Evolutionary conservation across 2,888 invertebrate species (phyloP), one percentile per base, ranked within the genome.

Genomic region (Ischnus inquisitorius): DNA sequence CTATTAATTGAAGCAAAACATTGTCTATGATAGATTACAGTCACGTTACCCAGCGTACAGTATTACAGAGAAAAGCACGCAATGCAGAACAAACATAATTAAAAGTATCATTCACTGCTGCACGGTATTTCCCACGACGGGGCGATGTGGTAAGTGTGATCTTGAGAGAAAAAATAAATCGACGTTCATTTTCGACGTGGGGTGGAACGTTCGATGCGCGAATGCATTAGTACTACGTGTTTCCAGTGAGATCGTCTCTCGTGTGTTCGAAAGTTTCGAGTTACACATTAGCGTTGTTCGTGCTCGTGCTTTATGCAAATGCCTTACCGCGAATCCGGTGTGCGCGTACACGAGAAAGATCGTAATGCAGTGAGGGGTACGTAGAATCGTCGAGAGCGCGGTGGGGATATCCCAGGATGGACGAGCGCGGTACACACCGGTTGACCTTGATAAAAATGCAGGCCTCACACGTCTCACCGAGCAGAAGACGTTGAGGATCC

Each of bases 391-490:
- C 1, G 43, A 46, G 72, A 57, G 68, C 78, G 71, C 46, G 12
- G 16, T 41, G 48, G 51, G 25, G 57, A 77, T 43, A 62, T 67
- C 41, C 46, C 62, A 54, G 82, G 71, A 57, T 68, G 69, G 65
- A 71, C 71, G 72, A 78, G 57, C 78, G 62, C 51, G 34, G 39
- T 14, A 34, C 57, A 82, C 78, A 82, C 82, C 51, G 72, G 78
- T 72, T 78, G 78, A 67, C 82, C 82, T 82, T 82, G 82, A 62
- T 74, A 78, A 82, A 82, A 82, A 78, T 82, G 76, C 76, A 76
- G 71, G 60, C 41, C 68, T 69, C 64, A 34, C 51, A 39, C 64
- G 65, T 28, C 22, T n/a, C 57, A 28, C 34, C 28, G 46, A 39
- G 43, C 16, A 39, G 57, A 39, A 54, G 39, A 22, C 14, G 6